Evolutionary conservation across 2,113 vertebrate species (phyloP).

Genomic region (Pangasianodon gigas): DNA sequence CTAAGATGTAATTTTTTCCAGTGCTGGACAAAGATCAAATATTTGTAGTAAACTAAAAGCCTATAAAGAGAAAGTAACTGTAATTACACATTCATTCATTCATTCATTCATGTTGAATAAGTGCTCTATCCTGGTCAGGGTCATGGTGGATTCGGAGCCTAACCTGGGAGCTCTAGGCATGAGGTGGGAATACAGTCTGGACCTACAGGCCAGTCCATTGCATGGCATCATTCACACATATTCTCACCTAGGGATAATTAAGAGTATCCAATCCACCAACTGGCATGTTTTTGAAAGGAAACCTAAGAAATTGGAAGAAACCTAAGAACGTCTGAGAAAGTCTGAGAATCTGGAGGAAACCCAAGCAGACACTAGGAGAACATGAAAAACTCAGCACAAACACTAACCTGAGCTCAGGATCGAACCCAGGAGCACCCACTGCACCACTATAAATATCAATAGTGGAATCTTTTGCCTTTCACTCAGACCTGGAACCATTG

Average conservation of each 20-base stretch:
- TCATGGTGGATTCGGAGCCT: neutral
- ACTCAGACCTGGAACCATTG: neutral
- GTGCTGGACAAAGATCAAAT: neutral
- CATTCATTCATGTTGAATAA: no score
- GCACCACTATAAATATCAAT: neutral
- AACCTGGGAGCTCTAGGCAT: neutral
- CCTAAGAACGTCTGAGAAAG: neutral
- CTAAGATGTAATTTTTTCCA: no score
- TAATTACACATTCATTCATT: no score
- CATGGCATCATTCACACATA: neutral
- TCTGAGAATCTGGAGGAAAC: neutral
- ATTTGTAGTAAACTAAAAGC: neutral
- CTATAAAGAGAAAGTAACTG: neutral
- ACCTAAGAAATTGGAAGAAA: neutral
- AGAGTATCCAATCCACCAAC: neutral
- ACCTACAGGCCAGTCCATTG: neutral
- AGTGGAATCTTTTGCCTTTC: neutral
- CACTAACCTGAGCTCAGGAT: neutral
- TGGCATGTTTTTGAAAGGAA: neutral
- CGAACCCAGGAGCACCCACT: no score
- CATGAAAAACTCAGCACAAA: neutral
- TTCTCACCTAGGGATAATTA: neutral
- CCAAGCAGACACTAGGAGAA: neutral
- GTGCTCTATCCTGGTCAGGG: no score
- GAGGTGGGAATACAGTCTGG: neutral